These are phyloP conservation scores for Phyllopteryx taeniolatus DNA, from an alignment of 2,113 vertebrate species.

Conservation along the genomic window DNA sequence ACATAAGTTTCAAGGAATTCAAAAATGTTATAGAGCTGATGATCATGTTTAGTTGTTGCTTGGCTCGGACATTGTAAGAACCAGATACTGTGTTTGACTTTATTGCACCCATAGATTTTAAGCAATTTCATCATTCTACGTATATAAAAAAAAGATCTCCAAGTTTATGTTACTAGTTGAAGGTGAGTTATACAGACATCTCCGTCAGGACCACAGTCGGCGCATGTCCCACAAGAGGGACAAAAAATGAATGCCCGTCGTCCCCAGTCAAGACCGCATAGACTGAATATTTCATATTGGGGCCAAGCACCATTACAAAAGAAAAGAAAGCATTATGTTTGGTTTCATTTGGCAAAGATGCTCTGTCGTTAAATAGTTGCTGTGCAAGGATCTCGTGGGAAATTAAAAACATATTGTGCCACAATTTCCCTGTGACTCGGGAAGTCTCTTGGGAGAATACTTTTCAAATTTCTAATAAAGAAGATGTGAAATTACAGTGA, in stretches of 20 bases:
- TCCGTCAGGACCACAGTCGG: neutral
- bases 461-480: constrained; percentile 79
- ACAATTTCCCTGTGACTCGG: constrained; percentile 71
- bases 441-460: constrained; percentile 57
- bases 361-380: constrained; percentile 68
- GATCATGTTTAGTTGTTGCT: neutral
- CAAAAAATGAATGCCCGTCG: constrained; percentile 11
- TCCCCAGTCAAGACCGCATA: constrained; percentile 17
- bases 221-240: constrained; percentile 18
- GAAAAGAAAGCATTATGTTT: constrained; percentile 53
- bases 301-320: constrained; percentile 52
- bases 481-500: constrained; percentile 70
- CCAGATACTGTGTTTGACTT: neutral
- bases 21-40: neutral
- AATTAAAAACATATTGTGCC: constrained; percentile 79
- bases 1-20: neutral
- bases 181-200: constrained; percentile 8
- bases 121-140: neutral
- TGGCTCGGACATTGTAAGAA: neutral
- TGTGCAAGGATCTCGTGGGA: constrained; percentile 68
- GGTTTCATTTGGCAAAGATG: constrained; percentile 58
- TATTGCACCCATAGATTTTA: constrained; percentile 1
- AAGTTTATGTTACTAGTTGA: constrained; percentile 5
- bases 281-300: constrained; percentile 42
- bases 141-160: constrained; percentile 1